Evolutionary conservation across 2,888 invertebrate species (phyloP).

Genomic region (Ecdyonurus torrentis): DNA sequence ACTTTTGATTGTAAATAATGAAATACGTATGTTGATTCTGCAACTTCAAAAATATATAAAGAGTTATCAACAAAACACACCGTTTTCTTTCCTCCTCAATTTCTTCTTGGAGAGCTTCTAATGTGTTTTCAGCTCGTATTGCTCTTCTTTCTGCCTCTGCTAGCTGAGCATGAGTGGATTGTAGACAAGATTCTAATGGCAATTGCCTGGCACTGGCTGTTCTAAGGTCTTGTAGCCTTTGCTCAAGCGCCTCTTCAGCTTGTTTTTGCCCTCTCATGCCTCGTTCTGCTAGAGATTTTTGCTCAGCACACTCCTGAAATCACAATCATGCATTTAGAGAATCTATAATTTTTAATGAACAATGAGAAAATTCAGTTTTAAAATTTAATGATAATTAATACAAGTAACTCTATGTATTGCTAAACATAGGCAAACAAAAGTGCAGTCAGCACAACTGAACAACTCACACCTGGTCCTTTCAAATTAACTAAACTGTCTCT

Average conservation of each 20-base stretch:
- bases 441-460: no score
- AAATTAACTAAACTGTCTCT: no score
- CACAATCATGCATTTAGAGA: no score
- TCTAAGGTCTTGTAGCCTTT: not conserved
- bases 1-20: not conserved
- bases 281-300: not conserved
- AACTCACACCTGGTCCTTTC: no score
- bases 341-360: no score
- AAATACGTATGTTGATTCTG: not conserved
- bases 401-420: no score
- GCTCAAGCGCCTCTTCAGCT: not conserved
- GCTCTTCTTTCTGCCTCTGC: not conserved
- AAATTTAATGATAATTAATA: no score
- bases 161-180: not conserved
- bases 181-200: not conserved
- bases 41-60: not conserved
- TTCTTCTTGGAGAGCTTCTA: not conserved
- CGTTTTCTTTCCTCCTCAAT: not conserved
- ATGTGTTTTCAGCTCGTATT: not conserved
- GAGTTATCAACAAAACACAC: not conserved
- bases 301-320: not conserved
- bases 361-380: no score
- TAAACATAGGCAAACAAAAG: no score
- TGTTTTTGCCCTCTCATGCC: not conserved
- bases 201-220: not conserved